Conservation (phyloP, 2,797 vertebrate species). For the Toxotes lorentzi region DNA sequence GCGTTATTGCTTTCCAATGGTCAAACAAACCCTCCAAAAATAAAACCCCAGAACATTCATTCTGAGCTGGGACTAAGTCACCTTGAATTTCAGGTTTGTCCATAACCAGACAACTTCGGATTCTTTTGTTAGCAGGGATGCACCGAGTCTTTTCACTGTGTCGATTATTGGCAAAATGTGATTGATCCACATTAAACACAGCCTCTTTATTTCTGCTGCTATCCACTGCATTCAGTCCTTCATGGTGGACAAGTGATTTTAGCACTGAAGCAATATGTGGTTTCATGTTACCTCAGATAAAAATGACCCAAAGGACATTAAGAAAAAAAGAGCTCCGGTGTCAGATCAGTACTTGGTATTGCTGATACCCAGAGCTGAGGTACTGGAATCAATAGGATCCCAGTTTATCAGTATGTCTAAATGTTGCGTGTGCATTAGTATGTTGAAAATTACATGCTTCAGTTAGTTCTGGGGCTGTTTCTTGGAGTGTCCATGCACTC, state of each 20-base stretch:
- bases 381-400: not conserved
- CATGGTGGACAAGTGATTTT: not conserved
- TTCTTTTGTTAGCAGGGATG: not conserved
- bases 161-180: not conserved
- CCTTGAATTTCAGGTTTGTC: not conserved
- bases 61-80: not conserved
- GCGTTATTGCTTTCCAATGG: not conserved
- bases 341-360: no score
- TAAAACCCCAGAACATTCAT: constrained; percentile 2
- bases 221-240: not conserved
- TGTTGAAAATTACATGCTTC: constrained; percentile 2
- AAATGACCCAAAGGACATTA: not conserved
- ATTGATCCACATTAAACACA: not conserved
- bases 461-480: constrained; percentile 10
- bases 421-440: not conserved
- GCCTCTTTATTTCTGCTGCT: not conserved
- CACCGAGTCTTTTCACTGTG: not conserved
- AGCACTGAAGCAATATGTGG: not conserved
- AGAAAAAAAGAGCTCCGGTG: no score
- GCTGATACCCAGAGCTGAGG: not conserved
- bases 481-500: constrained; percentile 13
- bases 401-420: not conserved
- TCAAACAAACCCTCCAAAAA: constrained; percentile 25
- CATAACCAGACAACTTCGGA: not conserved
- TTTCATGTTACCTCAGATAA: not conserved